Conservation (phyloP, 2,113 vertebrate genomes). For the Dicentrarchus labrax region DNA sequence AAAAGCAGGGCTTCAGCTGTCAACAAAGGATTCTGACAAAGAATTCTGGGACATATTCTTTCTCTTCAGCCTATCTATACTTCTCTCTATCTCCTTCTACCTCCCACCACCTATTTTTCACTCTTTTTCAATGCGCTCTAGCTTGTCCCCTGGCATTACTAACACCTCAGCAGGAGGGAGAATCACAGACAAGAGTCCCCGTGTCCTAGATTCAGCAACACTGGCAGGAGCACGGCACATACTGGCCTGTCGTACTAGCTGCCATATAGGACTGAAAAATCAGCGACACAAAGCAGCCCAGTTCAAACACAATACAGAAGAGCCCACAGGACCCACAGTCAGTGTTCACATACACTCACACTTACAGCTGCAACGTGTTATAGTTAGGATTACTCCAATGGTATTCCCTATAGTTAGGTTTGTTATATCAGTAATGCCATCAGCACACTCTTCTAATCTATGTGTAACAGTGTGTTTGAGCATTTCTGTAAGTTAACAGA, state of each 20-base stretch:
- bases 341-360: slow-evolving; percentile 18
- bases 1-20: slow-evolving; percentile 68
- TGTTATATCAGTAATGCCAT: slow-evolving; percentile 65
- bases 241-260: slow-evolving; percentile 61
- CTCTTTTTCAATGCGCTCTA: slow-evolving; percentile 72
- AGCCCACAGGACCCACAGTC: slow-evolving; percentile 27
- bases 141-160: slow-evolving; percentile 77
- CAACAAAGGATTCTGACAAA: slow-evolving; percentile 66
- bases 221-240: slow-evolving; percentile 67
- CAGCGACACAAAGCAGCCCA: slow-evolving; percentile 36
- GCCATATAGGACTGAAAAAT: slow-evolving; percentile 51
- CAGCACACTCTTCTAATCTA: slow-evolving; percentile 61
- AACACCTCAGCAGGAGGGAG: slow-evolving; percentile 78
- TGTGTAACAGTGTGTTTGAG: slow-evolving; percentile 41
- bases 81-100: slow-evolving; percentile 51
- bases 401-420: slow-evolving; percentile 17
- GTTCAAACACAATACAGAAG: slow-evolving; percentile 50
- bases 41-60: slow-evolving; percentile 72
- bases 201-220: slow-evolving; percentile 79
- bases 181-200: slow-evolving; percentile 76
- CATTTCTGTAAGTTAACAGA: slow-evolving; percentile 49
- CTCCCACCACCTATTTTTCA: slow-evolving; percentile 72
- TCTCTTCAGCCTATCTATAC: slow-evolving; percentile 64
- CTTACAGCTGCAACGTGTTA: slow-evolving; percentile 33
- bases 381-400: slow-evolving; percentile 35